phyloP scores from a whole-genome alignment of 2,888 invertebrate species.

The Tiphia femorata region DNA sequence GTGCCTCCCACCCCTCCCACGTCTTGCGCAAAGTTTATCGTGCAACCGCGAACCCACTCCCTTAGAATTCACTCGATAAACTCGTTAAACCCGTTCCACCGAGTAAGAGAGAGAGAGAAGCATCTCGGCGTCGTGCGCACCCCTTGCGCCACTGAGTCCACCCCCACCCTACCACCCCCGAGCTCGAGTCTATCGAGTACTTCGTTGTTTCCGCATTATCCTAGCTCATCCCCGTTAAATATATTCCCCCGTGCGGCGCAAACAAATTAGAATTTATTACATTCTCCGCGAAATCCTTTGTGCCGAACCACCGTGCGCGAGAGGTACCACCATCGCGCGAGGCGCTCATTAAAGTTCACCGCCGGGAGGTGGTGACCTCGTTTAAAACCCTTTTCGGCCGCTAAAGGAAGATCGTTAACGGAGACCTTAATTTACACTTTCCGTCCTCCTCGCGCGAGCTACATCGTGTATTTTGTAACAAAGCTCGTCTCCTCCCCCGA shows the following conservation, averaged over 20 bases:
- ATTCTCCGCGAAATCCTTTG: conserved; percentile 8
- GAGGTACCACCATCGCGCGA: conserved; percentile 6
- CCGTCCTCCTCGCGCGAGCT: background rate
- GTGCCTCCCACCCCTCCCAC: too few relatives aligned
- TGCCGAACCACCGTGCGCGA: conserved; percentile 1
- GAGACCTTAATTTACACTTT: conserved; percentile 16
- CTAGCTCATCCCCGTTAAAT: conserved; percentile 1
- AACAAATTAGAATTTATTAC: conserved; percentile 23
- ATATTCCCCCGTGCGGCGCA: background rate
- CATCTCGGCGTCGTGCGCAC: too few relatives aligned
- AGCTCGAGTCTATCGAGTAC: too few relatives aligned
- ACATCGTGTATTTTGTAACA: conserved; percentile 6
- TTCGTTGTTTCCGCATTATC: conserved; percentile 5
- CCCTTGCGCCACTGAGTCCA: too few relatives aligned
- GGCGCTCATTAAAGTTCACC: conserved; percentile 17
- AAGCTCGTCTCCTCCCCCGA: background rate
- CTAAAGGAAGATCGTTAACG: conserved; percentile 8
- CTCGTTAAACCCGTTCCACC: too few relatives aligned
- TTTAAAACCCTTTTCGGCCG: conserved; percentile 7
- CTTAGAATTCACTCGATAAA: too few relatives aligned
- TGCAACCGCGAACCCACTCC: too few relatives aligned
- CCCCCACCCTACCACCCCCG: too few relatives aligned
- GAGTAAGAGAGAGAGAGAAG: too few relatives aligned
- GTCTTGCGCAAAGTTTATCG: too few relatives aligned
- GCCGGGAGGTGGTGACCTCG: background rate